These are phyloP conservation scores for Polydesmus complanatus DNA, from an alignment of 2,888 invertebrate species.

Conservation along the genomic window DNA sequence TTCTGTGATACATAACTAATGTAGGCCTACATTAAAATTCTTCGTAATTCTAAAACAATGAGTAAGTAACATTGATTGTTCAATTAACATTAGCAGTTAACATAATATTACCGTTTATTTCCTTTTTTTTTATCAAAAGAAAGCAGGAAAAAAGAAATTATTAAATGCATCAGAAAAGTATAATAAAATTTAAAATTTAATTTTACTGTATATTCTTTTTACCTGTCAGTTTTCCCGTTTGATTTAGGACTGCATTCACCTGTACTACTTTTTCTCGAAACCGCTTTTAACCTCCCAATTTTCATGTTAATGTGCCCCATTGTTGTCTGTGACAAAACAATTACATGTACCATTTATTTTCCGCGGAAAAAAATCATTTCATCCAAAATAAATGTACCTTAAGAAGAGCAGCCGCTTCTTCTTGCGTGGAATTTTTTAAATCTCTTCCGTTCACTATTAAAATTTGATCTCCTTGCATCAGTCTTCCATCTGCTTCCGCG, in stretches of 20 bases:
- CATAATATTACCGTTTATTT: no score
- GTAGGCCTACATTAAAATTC: no score
- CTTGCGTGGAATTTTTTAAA: conserved; percentile 51
- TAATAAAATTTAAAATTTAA: not conserved
- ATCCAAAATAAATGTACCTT: conserved; percentile 43
- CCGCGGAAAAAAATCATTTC: not conserved
- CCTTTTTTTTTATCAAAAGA: no score
- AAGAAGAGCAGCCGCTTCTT: conserved; percentile 75
- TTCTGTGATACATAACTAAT: no score
- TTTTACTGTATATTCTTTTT: conserved; percentile 4
- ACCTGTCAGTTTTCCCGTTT: conserved; percentile 13
- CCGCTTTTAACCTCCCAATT: conserved; percentile 69
- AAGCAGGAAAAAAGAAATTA: no score
- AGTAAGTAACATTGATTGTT: no score
- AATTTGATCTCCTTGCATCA: conserved; percentile 84
- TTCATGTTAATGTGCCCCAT: conserved; percentile 68
- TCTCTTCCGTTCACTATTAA: conserved; percentile 78
- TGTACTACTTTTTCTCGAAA: conserved; percentile 19
- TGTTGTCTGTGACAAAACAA: conserved; percentile 40
- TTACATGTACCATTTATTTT: not conserved
- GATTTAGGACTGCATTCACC: conserved; percentile 11
- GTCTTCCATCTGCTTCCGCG: conserved; percentile 67
- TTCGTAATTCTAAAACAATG: no score
- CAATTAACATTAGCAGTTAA: no score
- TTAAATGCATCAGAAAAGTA: no score